Base-by-base conservation (phyloP, 2,113 vertebrate genomes). In the Muscicapa adusta region DNA sequence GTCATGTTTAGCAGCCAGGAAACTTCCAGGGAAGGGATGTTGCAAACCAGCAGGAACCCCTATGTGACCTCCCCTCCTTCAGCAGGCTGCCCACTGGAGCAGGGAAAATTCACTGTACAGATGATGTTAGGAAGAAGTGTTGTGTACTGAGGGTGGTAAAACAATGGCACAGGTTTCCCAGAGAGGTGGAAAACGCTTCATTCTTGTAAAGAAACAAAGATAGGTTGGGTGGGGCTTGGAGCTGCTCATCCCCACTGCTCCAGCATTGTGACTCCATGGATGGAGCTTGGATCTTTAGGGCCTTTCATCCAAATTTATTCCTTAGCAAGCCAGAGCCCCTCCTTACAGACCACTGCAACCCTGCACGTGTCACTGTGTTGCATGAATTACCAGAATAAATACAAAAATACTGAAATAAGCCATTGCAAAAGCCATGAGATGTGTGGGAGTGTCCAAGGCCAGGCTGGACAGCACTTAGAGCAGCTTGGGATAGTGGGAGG, bases 31-130 rank as follows among this genome's bases (percentile, higher is more conserved):
- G 61, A 36, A 93, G 36, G 81, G 34, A 70, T 33, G 50, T 0
- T 60, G 31, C 3, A 17, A 43, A 50, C 4, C 16, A 5, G 33
- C 38, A 65, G 85, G 23, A 87, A 14, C 31, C 29, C n/a, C 29
- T 7, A 16, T 7, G 68, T 1, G 25, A 18, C 6, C 36, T 10
- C 5, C n/a, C 34, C 33, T 16, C 38, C 7, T 33, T 40, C 28
- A 3, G 14, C 56, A 11, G 7, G 6, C 18, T 31, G 34, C 8
- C 26, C 1, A 0, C 0, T 2, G 19, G 24, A 78, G n/a, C 18
- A 12, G 34, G 67, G 79, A 47, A 43, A 71, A 66, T 19, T 58
- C 78, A 3, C 10, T 1, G 12, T 2, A 2, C 14, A 3, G n/a
- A 3, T 7, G 45, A 14, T 2, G 19, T 2, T 2, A 6, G 40